Conservation (phyloP, 1,140 invertebrate species). For the Rhyzopertha dominica region DNA sequence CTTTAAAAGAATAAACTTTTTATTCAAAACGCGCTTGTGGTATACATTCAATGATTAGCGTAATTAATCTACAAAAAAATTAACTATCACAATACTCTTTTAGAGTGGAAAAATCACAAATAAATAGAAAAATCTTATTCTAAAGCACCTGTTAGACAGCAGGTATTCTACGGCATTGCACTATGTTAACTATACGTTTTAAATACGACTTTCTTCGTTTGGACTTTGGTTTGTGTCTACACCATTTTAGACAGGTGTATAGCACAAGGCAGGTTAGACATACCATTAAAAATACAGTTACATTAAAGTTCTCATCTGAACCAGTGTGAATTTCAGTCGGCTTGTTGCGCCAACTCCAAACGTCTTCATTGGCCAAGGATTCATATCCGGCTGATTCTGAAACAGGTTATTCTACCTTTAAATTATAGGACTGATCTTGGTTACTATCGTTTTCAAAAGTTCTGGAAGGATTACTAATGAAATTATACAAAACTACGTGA, state of each 20-base stretch:
- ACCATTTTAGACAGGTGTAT: constrained; percentile 32
- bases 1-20: too few relatives aligned
- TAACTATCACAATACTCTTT: too few relatives aligned
- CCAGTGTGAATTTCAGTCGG: constrained; percentile 12
- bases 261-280: constrained; percentile 27
- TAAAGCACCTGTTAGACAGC: constrained; percentile 26
- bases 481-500: neutral
- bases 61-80: too few relatives aligned
- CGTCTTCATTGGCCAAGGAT: constrained; percentile 27
- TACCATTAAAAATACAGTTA: constrained; percentile 28
- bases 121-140: too few relatives aligned
- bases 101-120: too few relatives aligned
- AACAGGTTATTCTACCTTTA: constrained; percentile 31
- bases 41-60: too few relatives aligned
- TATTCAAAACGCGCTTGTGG: too few relatives aligned
- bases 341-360: constrained; percentile 42
- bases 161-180: constrained; percentile 36
- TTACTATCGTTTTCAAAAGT: too few relatives aligned
- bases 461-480: constrained; percentile 1
- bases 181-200: constrained; percentile 30
- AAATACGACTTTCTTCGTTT: constrained; percentile 38
- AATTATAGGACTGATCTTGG: constrained; percentile 15
- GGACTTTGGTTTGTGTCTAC: constrained; percentile 36
- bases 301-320: constrained; percentile 28
- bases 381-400: constrained; percentile 28